Percentiles rank a stretch among this genome's conserved stretches.
These are phyloP conservation scores for Hipposideros armiger DNA, from an alignment of 2,113 vertebrate species.

Conservation along the genomic window DNA sequence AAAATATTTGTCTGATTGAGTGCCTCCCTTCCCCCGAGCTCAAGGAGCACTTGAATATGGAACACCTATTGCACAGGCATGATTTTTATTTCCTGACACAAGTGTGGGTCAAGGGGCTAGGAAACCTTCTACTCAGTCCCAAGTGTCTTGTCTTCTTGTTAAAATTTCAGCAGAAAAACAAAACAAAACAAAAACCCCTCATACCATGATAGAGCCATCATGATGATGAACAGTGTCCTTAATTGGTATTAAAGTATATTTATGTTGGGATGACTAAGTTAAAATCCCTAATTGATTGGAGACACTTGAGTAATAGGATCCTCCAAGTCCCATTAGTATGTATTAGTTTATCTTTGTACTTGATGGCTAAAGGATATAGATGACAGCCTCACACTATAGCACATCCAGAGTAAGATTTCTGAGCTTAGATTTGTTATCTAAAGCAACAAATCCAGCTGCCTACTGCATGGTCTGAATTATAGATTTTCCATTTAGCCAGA, in stretches of 20 bases:
- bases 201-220: conserved; percentile 58
- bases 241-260: conserved; percentile 85
- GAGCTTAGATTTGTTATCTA: conserved; percentile 83
- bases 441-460: conserved; percentile 76
- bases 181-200: background rate
- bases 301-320: conserved; percentile 74
- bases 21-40: background rate
- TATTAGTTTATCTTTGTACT: conserved; percentile 72
- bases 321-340: conserved; percentile 74
- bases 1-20: background rate
- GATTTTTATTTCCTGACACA: background rate
- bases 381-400: conserved; percentile 25
- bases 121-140: conserved; percentile 59
- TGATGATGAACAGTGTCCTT: conserved; percentile 73
- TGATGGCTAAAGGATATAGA: conserved; percentile 43
- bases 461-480: conserved; percentile 87
- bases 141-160: background rate
- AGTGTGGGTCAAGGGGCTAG: background rate
- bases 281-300: conserved; percentile 84
- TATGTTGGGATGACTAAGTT: conserved; percentile 80
- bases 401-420: conserved; percentile 72
- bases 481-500: conserved; percentile 86
- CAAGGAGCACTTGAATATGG: background rate
- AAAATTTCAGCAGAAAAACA: conserved; percentile 68
- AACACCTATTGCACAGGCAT: rapidly evolving